Conservation (phyloP, 2,797 vertebrate species). For the Selene dorsalis region DNA sequence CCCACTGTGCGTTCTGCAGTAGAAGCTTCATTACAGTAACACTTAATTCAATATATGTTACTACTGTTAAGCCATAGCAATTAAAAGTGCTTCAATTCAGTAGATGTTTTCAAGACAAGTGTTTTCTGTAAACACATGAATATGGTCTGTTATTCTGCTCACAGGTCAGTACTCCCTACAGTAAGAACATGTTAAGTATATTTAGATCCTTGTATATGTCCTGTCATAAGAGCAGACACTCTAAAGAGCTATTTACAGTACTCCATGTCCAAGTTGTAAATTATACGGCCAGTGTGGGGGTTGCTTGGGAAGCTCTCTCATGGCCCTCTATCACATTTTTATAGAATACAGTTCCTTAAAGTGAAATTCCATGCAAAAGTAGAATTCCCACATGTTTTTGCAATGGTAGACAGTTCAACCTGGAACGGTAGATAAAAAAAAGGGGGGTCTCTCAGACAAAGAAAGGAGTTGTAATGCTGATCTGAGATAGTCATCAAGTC, state of each 20-base stretch:
- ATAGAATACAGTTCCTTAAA: conserved; percentile 60
- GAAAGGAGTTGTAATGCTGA: conserved; percentile 14
- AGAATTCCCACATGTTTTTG: conserved; percentile 48
- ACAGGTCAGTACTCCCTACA: conserved; percentile 7
- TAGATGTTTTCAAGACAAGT: background rate
- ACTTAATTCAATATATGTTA: background rate
- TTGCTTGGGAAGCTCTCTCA: conserved; percentile 47
- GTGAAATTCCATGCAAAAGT: conserved; percentile 57
- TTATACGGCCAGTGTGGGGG: conserved; percentile 43
- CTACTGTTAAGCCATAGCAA: background rate
- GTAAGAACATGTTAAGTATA: conserved; percentile 32
- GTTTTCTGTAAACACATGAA: background rate
- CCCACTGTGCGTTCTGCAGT: background rate
- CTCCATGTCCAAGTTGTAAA: conserved; percentile 60
- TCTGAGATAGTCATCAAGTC: conserved; percentile 12
- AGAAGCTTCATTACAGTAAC: background rate
- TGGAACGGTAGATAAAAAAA: conserved; percentile 24
- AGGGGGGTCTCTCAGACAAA: conserved; percentile 16
- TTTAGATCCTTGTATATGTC: conserved; percentile 44
- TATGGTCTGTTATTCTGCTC: conserved; percentile 21
- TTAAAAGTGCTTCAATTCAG: background rate
- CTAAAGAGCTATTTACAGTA: conserved; percentile 43
- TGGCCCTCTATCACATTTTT: conserved; percentile 44
- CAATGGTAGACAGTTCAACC: conserved; percentile 46
- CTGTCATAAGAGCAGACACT: conserved; percentile 54